Evolutionary conservation across 2,888 invertebrate species (phyloP).

Genomic region (Notocelia uddmanniana): DNA sequence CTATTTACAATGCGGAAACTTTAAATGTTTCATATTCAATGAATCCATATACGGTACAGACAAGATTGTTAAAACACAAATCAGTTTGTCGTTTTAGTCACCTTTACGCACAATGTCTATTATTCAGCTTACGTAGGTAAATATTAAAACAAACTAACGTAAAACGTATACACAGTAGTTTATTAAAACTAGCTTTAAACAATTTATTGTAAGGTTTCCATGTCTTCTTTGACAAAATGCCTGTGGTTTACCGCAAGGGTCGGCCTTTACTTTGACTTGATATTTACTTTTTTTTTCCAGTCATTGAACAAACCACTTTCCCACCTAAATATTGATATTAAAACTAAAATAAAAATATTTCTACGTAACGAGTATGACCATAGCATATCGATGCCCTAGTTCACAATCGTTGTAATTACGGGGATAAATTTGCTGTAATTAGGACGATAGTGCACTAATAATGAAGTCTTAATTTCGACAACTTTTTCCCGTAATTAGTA

Average conservation of each 20-base stretch:
- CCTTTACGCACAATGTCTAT: no score
- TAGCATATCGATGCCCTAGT: no score
- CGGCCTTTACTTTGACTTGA: not conserved
- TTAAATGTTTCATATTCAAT: slow-evolving; percentile 1
- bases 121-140: not conserved
- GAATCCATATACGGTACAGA: not conserved
- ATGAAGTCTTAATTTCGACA: no score
- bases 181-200: slow-evolving; percentile 6
- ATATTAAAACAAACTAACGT: not conserved
- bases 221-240: slow-evolving; percentile 21
- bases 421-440: no score
- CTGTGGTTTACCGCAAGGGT: slow-evolving; percentile 31
- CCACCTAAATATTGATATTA: not conserved
- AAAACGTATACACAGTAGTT: no score
- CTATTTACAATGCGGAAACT: not conserved
- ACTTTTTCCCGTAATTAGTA: no score
- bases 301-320: slow-evolving; percentile 11
- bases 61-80: not conserved
- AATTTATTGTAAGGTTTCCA: slow-evolving; percentile 18
- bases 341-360: not conserved
- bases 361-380: no score
- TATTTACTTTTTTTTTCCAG: not conserved
- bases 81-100: not conserved
- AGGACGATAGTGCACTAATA: no score
- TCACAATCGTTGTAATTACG: no score